A percentile compares a stretch with the other conserved stretches of the same genome.
These are phyloP conservation scores for Cyclargus thomasi DNA, from an alignment of 1,140 invertebrate species.

Conservation along the genomic window DNA sequence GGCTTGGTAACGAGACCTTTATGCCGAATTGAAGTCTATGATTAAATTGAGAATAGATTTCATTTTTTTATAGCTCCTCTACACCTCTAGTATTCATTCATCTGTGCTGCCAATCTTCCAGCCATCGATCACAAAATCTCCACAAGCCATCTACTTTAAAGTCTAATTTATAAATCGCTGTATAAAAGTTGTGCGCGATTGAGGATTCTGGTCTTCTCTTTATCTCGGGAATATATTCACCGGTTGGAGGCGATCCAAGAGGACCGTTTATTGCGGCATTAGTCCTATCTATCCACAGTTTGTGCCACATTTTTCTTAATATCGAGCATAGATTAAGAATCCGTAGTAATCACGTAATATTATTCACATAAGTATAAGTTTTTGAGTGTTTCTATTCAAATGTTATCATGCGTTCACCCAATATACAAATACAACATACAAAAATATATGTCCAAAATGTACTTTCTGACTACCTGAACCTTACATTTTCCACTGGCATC, in stretches of 20 bases:
- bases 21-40: no score
- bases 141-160: background rate
- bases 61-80: no score
- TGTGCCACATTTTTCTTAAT: slow-evolving; percentile 13
- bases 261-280: slow-evolving; percentile 14
- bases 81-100: background rate
- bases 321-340: background rate
- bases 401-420: no score
- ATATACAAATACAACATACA: no score
- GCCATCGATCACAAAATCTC: background rate
- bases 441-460: no score
- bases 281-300: slow-evolving; percentile 8
- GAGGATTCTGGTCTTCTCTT: slow-evolving; percentile 5
- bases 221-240: slow-evolving; percentile 10
- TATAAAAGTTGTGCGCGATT: slow-evolving; percentile 1
- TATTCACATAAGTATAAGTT: no score
- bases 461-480: no score
- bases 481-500: no score
- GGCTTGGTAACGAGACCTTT: no score
- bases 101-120: background rate
- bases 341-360: background rate
- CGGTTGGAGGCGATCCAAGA: slow-evolving; percentile 2
- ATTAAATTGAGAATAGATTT: no score
- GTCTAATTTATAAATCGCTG: slow-evolving; percentile 10
- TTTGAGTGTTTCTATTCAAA: no score